Base-by-base conservation (phyloP, 2,797 vertebrate species). In the Limosa lapponica region DNA sequence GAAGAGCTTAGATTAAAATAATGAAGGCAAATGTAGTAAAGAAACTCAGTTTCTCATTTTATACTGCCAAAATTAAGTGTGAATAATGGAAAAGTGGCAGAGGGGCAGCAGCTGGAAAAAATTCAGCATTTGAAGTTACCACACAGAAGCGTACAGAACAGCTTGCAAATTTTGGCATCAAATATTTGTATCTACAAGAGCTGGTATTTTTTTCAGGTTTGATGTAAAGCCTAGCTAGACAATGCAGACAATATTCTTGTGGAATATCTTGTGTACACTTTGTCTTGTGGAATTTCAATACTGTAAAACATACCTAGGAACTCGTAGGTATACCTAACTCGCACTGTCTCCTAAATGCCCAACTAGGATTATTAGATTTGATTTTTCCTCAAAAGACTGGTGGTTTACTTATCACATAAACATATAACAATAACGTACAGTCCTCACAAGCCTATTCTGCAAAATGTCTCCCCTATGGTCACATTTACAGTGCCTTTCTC, bases 111-210 rank as follows among this genome's bases (percentile, higher is more conserved):
- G 25, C 34, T 54, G 6, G 15, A 25, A 82, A 87, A 90, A 85
- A 64, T 2, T 25, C 30, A 66, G 30, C 44, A 54, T 48, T 24
- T 80, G 48, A 71, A 83, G 18, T 52, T 43, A 61, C 23, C 55
- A 51, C 11, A 51, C 30, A 52, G 17, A 65, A 73, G 8, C 4
- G 4, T 16, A 55, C 5, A 8, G 11, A 91, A 48, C 13, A 44
- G 36, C 22, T 48, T 73, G 69, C 19, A 90, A 74, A 81, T 41
- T 58, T 15, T 71, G 41, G 17, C 37, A 37, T 43, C 36, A 71
- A 74, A 22, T 23, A 66, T 2, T 3, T 3, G 0, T 72, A 57
- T 78, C 37, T 58, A 55, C 14, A 44, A 70, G 0, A 4, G 12
- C 6, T 59, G 18, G 3, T 34, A 22, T 41, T 51, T 72, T 57